Evolutionary conservation across 2,797 vertebrate species (phyloP).

Genomic region (Columba guinea): DNA sequence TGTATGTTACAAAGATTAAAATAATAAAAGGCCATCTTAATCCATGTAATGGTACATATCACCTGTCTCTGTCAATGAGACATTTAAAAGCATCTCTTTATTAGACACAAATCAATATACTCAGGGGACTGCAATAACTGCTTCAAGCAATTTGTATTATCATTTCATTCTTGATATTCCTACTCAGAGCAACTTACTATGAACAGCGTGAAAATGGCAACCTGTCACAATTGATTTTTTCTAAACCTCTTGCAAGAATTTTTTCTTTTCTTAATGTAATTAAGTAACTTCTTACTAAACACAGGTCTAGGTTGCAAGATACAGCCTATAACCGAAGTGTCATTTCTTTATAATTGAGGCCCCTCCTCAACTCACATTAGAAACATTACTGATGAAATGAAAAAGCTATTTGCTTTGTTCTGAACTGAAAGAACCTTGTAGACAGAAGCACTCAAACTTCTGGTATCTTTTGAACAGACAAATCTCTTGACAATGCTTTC

Average conservation of each 20-base stretch:
- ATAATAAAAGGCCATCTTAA: conserved; percentile 60
- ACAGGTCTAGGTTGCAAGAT: conserved; percentile 45
- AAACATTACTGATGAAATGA: conserved; percentile 25
- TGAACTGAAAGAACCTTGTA: neutral
- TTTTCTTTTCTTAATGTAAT: conserved; percentile 66
- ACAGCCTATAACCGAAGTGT: conserved; percentile 4
- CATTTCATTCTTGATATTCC: conserved; percentile 73
- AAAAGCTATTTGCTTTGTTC: conserved; percentile 46
- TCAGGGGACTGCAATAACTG: conserved; percentile 72
- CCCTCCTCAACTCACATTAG: neutral
- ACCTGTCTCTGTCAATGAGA: conserved; percentile 73
- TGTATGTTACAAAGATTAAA: conserved; percentile 35
- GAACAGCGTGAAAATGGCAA: conserved; percentile 78
- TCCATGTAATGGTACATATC: conserved; percentile 67
- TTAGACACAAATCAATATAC: conserved; percentile 81
- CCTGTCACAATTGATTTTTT: conserved; percentile 73
- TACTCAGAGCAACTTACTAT: conserved; percentile 73
- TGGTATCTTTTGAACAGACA: neutral
- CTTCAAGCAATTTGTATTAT: conserved; percentile 74
- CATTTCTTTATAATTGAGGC: conserved; percentile 39
- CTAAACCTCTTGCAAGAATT: conserved; percentile 36
- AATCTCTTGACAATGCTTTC: neutral
- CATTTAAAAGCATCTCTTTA: conserved; percentile 79
- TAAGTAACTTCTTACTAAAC: conserved; percentile 58
- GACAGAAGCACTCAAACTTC: neutral